Conservation (phyloP, 2,797 vertebrate genomes). For the Pteronotus mesoamericanus region DNA sequence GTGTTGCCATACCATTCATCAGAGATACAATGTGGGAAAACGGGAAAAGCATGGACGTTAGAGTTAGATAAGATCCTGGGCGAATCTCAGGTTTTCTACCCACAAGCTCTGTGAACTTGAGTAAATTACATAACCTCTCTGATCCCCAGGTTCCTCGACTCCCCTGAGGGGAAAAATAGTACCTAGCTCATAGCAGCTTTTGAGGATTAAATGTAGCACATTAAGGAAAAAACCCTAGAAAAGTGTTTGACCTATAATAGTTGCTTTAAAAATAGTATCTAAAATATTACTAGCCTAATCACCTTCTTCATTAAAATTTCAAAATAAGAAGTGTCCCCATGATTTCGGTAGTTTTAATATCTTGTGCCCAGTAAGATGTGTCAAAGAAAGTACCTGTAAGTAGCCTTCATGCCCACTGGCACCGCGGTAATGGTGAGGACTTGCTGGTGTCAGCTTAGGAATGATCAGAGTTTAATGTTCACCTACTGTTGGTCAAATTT, state of each 20-base stretch:
- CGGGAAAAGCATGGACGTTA: not conserved
- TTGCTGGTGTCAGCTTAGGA: conserved; percentile 42
- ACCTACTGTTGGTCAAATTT: conserved; percentile 7
- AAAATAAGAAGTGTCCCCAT: not conserved
- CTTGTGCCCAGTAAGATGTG: conserved; percentile 58
- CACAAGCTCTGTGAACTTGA: not conserved
- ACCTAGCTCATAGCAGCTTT: not conserved
- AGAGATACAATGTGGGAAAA: not conserved
- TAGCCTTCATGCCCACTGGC: conserved; percentile 61
- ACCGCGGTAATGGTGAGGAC: conserved; percentile 74
- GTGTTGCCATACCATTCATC: not conserved
- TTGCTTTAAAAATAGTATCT: conserved; percentile 21
- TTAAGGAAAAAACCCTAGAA: not conserved
- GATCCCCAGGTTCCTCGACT: not conserved
- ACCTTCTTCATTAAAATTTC: not conserved
- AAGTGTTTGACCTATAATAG: not conserved
- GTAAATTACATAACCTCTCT: not conserved
- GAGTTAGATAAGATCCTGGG: not conserved
- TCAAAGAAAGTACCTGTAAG: conserved; percentile 72
- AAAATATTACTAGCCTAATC: not conserved
- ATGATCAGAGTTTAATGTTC: conserved; percentile 49
- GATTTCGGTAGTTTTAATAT: conserved; percentile 24
- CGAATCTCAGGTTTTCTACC: not conserved
- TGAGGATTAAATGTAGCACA: not conserved
- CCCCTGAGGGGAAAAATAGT: not conserved